phyloP scores from a whole-genome alignment of 2,888 invertebrate genomes.

The Hoplodrina ambigua region DNA sequence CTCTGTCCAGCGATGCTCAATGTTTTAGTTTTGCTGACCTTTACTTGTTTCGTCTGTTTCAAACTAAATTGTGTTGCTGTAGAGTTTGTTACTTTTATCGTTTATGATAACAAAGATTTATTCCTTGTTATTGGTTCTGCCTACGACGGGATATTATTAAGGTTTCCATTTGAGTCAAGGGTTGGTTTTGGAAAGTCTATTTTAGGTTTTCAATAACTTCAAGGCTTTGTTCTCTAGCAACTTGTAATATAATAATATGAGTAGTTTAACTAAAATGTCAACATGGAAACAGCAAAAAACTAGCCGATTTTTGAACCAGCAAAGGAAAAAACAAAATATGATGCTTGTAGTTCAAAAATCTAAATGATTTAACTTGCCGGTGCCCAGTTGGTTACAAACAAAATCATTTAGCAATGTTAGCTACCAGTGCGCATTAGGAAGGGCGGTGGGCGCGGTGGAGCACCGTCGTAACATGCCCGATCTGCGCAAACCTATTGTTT shows the following conservation, averaged over 20 bases:
- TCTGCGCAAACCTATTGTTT: conserved; percentile 75
- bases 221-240: not conserved
- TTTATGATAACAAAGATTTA: not conserved
- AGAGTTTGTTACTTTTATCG: not conserved
- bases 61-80: not conserved
- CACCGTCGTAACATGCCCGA: conserved; percentile 65
- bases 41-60: not conserved
- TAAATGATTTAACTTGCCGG: not conserved
- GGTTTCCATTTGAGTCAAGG: conserved; percentile 5
- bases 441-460: conserved; percentile 62
- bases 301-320: too few species aligned
- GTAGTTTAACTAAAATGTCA: not conserved
- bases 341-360: not conserved
- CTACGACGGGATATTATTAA: not conserved
- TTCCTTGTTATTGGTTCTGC: not conserved
- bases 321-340: not conserved
- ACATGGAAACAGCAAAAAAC: not conserved
- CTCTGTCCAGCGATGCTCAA: conserved; percentile 55
- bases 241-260: not conserved
- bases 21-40: conserved; percentile 20
- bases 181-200: not conserved
- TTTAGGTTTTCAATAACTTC: not conserved
- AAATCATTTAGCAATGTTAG: conserved; percentile 55
- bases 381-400: not conserved
- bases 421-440: conserved; percentile 57